phyloP scores from a whole-genome alignment of 1,140 invertebrate species.

The Spodoptera frugiperda region DNA sequence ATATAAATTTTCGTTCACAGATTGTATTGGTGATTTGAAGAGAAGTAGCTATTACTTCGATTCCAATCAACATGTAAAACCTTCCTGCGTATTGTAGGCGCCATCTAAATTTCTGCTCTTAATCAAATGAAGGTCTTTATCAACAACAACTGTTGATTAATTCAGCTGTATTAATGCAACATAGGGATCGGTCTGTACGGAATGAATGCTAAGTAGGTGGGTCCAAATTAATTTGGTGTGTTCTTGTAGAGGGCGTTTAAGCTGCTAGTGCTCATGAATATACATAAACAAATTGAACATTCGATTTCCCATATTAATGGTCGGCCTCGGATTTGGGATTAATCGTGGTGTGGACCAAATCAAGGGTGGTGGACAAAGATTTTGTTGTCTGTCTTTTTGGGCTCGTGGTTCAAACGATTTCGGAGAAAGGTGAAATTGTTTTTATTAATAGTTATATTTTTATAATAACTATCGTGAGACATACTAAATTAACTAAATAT shows the following conservation, averaged over 20 bases:
- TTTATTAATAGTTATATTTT: no score
- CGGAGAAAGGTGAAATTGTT: no score
- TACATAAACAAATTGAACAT: conserved; percentile 41
- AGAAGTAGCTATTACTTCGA: not conserved
- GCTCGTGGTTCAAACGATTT: no score
- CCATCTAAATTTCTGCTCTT: conserved; percentile 27
- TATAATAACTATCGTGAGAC: no score
- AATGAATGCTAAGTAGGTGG: conserved; percentile 63
- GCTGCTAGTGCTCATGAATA: conserved; percentile 36
- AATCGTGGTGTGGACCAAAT: no score
- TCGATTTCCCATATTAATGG: conserved; percentile 35
- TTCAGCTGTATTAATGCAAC: conserved; percentile 59
- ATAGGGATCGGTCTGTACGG: conserved; percentile 47
- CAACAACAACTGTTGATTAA: conserved; percentile 58
- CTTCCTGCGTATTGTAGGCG: not conserved
- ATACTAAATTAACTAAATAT: no score
- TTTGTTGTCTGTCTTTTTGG: no score
- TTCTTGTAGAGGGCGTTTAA: conserved; percentile 51
- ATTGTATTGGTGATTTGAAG: no score
- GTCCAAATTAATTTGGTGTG: conserved; percentile 58
- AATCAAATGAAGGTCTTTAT: conserved; percentile 48
- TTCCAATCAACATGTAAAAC: conserved; percentile 32
- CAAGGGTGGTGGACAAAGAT: no score
- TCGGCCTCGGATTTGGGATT: conserved; percentile 10
- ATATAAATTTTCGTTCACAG: no score